Evolutionary conservation across 2,113 vertebrate species (phyloP).

Genomic region (Sciurus niger): DNA sequence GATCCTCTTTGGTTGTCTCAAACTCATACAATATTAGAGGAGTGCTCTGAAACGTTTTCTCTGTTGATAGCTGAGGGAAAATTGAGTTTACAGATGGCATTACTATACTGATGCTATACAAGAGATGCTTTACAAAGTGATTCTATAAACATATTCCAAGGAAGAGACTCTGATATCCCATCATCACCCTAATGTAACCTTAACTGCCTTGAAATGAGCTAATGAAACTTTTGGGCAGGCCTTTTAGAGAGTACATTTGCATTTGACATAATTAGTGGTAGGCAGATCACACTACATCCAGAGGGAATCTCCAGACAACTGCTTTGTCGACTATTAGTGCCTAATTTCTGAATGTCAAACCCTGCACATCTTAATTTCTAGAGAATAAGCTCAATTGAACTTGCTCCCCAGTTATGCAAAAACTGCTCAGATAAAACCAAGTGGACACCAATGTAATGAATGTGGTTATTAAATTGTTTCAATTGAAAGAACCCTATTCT

Average conservation of each 20-base stretch:
- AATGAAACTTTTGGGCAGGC: conserved; percentile 87
- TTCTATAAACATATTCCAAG: conserved; percentile 66
- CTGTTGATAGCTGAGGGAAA: conserved; percentile 13
- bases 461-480: conserved; percentile 99
- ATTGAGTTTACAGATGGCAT: conserved; percentile 74
- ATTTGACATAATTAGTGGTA: conserved; percentile 97
- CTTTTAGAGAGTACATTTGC: conserved; percentile 94
- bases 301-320: conserved; percentile 95
- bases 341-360: conserved; percentile 98
- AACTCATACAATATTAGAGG: conserved; percentile 68
- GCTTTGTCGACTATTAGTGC: conserved; percentile 95
- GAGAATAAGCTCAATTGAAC: conserved; percentile 94
- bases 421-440: conserved; percentile 92
- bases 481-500: conserved; percentile 99
- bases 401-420: conserved; percentile 92
- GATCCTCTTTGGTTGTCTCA: conserved; percentile 55
- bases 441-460: conserved; percentile 98
- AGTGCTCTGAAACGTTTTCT: conserved; percentile 65
- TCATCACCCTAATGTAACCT: conserved; percentile 75
- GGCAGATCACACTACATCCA: conserved; percentile 94
- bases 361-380: conserved; percentile 98
- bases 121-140: conserved; percentile 63
- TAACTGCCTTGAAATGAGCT: conserved; percentile 85
- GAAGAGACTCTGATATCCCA: conserved; percentile 68
- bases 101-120: conserved; percentile 34